These are phyloP conservation scores for Rotaria macrura DNA, from an alignment of 2,888 invertebrate species.

Conservation along the genomic window DNA sequence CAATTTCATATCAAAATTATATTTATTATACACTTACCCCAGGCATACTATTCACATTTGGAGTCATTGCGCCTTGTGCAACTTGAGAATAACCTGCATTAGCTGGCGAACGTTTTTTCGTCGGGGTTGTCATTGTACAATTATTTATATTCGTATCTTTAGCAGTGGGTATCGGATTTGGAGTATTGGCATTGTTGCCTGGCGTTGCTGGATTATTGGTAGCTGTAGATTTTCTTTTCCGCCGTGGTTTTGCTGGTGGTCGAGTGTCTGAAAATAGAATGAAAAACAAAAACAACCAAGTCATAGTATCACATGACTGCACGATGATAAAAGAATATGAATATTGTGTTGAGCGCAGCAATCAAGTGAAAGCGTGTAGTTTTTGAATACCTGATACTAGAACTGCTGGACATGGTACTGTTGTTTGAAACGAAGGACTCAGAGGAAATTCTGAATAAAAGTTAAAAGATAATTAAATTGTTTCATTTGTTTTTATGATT, in stretches of 20 bases:
- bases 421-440: background rate
- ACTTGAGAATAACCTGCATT: background rate
- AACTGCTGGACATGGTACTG: background rate
- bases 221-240: constrained; percentile 85
- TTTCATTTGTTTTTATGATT: background rate
- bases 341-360: background rate
- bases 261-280: constrained; percentile 64
- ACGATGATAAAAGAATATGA: background rate
- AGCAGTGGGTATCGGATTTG: background rate
- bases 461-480: background rate
- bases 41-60: constrained; percentile 30
- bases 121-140: background rate
- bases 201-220: constrained; percentile 40
- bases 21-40: constrained; percentile 5
- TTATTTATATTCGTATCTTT: background rate
- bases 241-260: constrained; percentile 81
- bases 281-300: no score
- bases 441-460: constrained; percentile 1
- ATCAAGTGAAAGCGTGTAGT: background rate
- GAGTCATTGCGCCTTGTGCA: constrained; percentile 22
- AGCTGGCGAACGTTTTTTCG: constrained; percentile 32
- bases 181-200: no score
- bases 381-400: background rate
- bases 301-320: no score
- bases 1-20: no score